Evolutionary conservation across 30 jellyfish, hydroid and myxozoan species (phyloP).

Genomic region (Aurelia coerulea): DNA sequence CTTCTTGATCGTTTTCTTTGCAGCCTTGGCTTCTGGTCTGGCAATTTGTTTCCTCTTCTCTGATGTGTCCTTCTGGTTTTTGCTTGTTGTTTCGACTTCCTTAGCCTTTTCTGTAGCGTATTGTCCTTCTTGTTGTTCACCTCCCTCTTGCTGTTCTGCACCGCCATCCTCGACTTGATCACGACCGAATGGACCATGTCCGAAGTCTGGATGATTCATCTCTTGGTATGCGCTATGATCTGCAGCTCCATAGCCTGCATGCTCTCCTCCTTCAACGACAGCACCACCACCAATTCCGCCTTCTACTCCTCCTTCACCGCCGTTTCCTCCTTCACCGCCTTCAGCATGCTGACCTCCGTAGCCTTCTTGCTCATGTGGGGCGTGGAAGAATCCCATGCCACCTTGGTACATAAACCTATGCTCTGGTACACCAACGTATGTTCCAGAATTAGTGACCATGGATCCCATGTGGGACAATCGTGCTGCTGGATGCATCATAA

Average conservation of each 20-base stretch:
- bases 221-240: slow-evolving; percentile 50
- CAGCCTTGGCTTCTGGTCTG: slow-evolving; percentile 69
- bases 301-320: slow-evolving; percentile 54
- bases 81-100: slow-evolving; percentile 25
- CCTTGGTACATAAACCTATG: slow-evolving; percentile 99
- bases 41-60: slow-evolving; percentile 90
- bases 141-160: slow-evolving; percentile 50
- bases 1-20: slow-evolving; percentile 48
- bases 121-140: slow-evolving; percentile 68
- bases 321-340: slow-evolving; percentile 54
- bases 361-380: slow-evolving; percentile 81
- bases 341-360: slow-evolving; percentile 45
- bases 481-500: slow-evolving; percentile 99
- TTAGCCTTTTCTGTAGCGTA: slow-evolving; percentile 38
- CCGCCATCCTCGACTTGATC: slow-evolving; percentile 77
- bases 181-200: slow-evolving; percentile 73
- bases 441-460: slow-evolving; percentile 98
- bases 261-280: slow-evolving; percentile 19
- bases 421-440: slow-evolving; percentile 99
- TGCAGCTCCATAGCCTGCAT: slow-evolving; percentile 12
- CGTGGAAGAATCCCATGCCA: slow-evolving; percentile 99
- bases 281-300: slow-evolving; percentile 59
- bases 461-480: slow-evolving; percentile 98
- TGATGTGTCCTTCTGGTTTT: slow-evolving; percentile 53
- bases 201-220: slow-evolving; percentile 35